phyloP scores from a whole-genome alignment of 2,888 invertebrate genomes.

The Hylaea fasciaria region DNA sequence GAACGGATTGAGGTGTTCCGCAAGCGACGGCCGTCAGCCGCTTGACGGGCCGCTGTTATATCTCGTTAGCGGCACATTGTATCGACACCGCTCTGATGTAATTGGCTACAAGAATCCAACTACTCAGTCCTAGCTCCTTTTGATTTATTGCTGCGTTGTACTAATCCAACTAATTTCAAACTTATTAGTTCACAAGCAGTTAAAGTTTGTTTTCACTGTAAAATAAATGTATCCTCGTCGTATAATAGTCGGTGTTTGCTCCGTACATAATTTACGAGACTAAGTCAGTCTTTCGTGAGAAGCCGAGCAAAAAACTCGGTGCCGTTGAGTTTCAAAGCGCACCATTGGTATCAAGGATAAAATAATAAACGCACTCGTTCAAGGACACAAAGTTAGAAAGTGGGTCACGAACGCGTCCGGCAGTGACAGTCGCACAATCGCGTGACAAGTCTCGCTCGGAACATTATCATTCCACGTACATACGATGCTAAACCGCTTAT shows the following conservation, averaged over 20 bases:
- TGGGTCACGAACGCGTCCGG: slow-evolving; percentile 70
- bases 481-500: slow-evolving; percentile 82
- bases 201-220: not conserved
- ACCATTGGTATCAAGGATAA: slow-evolving; percentile 28
- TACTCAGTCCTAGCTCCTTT: not conserved
- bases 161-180: not conserved
- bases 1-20: slow-evolving; percentile 74
- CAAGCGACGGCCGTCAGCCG: slow-evolving; percentile 50
- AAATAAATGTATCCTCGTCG: too few relatives aligned
- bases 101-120: slow-evolving; percentile 1
- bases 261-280: too few relatives aligned
- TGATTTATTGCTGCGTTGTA: not conserved
- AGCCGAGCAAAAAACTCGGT: too few relatives aligned
- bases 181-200: not conserved
- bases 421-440: slow-evolving; percentile 67
- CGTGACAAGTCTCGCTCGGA: slow-evolving; percentile 73
- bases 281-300: too few relatives aligned
- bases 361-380: slow-evolving; percentile 51
- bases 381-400: slow-evolving; percentile 77
- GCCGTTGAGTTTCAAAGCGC: too few relatives aligned
- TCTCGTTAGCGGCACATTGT: slow-evolving; percentile 72
- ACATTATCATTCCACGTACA: slow-evolving; percentile 81
- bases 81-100: slow-evolving; percentile 44
- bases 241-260: too few relatives aligned
- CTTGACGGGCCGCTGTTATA: slow-evolving; percentile 61